Percentiles rank a stretch among this genome's conserved stretches.
These are phyloP conservation scores for Nebria salina DNA, from an alignment of 2,888 invertebrate genomes.

Conservation along the genomic window DNA sequence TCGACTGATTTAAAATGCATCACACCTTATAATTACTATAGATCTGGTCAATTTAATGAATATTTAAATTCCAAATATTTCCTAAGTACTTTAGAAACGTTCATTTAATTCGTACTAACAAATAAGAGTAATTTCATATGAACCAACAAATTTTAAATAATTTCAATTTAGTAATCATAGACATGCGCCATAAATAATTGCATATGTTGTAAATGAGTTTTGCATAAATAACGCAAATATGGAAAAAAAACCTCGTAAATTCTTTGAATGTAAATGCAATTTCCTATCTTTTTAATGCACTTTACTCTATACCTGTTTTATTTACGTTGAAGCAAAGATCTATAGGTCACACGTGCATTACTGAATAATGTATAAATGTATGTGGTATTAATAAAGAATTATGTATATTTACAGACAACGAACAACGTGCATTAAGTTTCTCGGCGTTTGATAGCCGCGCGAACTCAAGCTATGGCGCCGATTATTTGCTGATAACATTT, in stretches of 20 bases:
- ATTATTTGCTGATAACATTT: conserved; percentile 37
- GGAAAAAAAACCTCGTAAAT: background rate
- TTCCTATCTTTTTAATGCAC: background rate
- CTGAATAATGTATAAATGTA: conserved; percentile 1
- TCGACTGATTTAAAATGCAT: background rate
- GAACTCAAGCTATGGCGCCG: conserved; percentile 30
- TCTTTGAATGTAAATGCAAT: background rate
- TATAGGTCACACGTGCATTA: conserved; percentile 13
- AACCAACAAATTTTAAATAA: too few relatives aligned
- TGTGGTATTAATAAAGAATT: background rate
- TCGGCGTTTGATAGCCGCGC: conserved; percentile 2
- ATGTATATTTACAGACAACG: conserved; percentile 24
- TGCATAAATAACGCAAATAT: background rate
- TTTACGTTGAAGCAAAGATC: background rate
- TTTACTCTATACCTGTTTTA: background rate
- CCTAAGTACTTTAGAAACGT: too few relatives aligned
- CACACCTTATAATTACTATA: background rate
- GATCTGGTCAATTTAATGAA: background rate
- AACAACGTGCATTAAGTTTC: background rate
- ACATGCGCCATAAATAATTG: background rate
- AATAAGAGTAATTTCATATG: too few relatives aligned
- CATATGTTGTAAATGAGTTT: background rate
- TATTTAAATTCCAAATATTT: background rate
- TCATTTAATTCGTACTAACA: too few relatives aligned
- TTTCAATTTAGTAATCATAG: too few relatives aligned